phyloP scores from a whole-genome alignment of 1,140 invertebrate genomes.

The Rhagoletis zephyria region DNA sequence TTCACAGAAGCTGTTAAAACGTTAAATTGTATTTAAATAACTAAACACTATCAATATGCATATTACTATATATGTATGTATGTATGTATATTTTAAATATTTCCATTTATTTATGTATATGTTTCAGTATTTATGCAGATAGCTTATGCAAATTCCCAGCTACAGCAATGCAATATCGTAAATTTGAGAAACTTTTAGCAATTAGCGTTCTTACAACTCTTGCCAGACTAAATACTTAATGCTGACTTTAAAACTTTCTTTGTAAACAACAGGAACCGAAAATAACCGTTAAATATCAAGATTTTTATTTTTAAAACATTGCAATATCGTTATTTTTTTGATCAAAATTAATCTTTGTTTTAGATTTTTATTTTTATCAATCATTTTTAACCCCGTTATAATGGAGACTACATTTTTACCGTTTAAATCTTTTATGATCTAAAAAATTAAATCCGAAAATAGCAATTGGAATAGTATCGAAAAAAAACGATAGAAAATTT shows the following conservation, averaged over 20 bases:
- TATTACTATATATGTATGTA: neutral
- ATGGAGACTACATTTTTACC: too few relatives aligned
- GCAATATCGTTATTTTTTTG: too few relatives aligned
- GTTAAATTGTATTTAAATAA: constrained; percentile 48
- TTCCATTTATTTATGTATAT: constrained; percentile 16
- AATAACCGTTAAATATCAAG: neutral
- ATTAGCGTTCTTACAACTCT: neutral
- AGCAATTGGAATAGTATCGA: too few relatives aligned
- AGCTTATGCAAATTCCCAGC: constrained; percentile 41
- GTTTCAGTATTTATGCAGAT: constrained; percentile 11
- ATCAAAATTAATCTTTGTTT: neutral
- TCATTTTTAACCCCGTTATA: too few relatives aligned
- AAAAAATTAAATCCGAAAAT: too few relatives aligned
- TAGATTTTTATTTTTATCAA: neutral
- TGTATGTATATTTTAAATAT: constrained; percentile 12
- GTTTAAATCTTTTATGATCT: too few relatives aligned
- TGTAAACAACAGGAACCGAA: neutral
- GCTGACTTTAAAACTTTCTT: neutral
- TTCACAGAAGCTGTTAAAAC: constrained; percentile 42
- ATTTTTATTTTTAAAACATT: too few relatives aligned
- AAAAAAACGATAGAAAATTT: too few relatives aligned
- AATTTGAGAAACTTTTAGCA: constrained; percentile 17
- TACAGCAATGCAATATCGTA: constrained; percentile 34
- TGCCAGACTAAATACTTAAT: neutral
- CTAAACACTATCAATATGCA: constrained; percentile 21